Evolutionary conservation across 2,888 invertebrate species (phyloP), one percentile per base, ranked within the genome.

Genomic region (Drosophila histrio): DNA sequence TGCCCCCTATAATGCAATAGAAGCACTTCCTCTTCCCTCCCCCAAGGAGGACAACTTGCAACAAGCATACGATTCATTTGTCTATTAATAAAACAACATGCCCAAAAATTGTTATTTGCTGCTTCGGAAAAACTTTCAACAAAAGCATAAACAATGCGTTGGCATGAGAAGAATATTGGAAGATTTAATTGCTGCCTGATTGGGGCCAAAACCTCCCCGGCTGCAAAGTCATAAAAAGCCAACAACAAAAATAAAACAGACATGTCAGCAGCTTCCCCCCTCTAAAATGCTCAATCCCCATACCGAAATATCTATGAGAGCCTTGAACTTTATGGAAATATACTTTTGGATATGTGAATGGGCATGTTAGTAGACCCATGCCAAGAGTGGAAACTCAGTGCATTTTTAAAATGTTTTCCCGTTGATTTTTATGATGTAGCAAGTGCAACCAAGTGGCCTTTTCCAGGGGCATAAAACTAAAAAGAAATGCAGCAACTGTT

Each of bases 101-200:
- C 21, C 44, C 58, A 43, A 68, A 68, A 62, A 47, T 44, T 59
- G 38, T 38, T 59, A 66, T 65, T 53, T 59, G 58, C 28, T 71
- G 68, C 65, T 72, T 65, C 21, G 32, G 50, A 43, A 28, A 77
- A 87, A 84, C 85, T 87, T 87, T 81, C 78, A 68, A 73, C 68
- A 76, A 60, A 67, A 62, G 61, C 73, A 85, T 85, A 83, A 87
- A 84, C 87, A 83, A 81, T 64, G 72, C 79, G 77, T 70, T 73
- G 66, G 73, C 58, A 77, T 70, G 59, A 34, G 47, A 44, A 30
- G 36, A 28, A 43, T 43, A n/a, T 21, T 21, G 75, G 56, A 39
- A 24, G 26, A 54, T 65, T 71, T 61, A 76, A 71, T 66, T 76
- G 72, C 44, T 57, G 73, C 44, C 72, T 76, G 73, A 73, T 73